These are phyloP conservation scores for cattle (Bos taurus) DNA, from an alignment of 2,113 vertebrate genomes.

Conservation along the genomic window ARS-UCD2.0 NC_037333.1:41445001-41445500, in stretches of 20 bases:
- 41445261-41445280: neutral
- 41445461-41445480: neutral
- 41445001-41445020: neutral
- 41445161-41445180: neutral
- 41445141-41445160: neutral
- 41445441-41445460: neutral
- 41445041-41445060: neutral
- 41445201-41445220: neutral
- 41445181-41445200: neutral
- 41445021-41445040: neutral
- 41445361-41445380: neutral
- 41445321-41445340: neutral
- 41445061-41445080: neutral
- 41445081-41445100: neutral
- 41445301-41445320: neutral
- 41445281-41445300: neutral
- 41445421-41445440: neutral
- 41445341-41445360: neutral
- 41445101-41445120: neutral
- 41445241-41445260: accelerated
- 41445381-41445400: neutral
- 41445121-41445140: neutral
- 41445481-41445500: accelerated
- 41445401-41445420: neutral
- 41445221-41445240: neutral